Evolutionary conservation across 2,888 invertebrate species (phyloP).

Genomic region (Lepas anatifera): DNA sequence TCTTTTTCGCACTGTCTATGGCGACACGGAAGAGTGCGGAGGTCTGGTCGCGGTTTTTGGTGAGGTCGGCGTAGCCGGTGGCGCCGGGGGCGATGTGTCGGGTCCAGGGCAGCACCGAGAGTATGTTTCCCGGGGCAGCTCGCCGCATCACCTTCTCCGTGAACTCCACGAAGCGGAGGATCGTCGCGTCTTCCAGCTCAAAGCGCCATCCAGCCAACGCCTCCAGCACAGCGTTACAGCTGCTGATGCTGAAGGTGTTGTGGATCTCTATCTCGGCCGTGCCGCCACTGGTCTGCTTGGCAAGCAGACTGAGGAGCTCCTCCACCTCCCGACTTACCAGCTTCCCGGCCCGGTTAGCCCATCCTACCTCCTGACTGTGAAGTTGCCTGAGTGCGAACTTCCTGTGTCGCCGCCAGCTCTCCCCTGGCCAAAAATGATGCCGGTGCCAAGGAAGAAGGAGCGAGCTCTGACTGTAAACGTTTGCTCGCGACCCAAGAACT

Average conservation of each 20-base stretch:
- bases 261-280: neutral
- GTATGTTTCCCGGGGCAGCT: neutral
- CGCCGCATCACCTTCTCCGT: neutral
- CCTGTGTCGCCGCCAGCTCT: neutral
- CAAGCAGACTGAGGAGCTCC: neutral
- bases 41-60: neutral
- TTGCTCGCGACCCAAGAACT: neutral
- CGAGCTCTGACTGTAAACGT: neutral
- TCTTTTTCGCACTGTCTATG: no score
- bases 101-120: constrained; percentile 6
- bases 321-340: no score
- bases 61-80: neutral
- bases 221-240: neutral
- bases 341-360: no score
- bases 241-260: neutral
- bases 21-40: no score
- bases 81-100: neutral
- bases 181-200: neutral
- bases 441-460: neutral
- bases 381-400: neutral
- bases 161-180: neutral
- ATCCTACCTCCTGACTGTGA: neutral
- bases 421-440: neutral
- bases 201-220: neutral
- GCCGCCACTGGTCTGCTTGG: neutral